These are phyloP conservation scores for Gortyna flavago DNA, from an alignment of 2,888 invertebrate species.

Conservation along the genomic window DNA sequence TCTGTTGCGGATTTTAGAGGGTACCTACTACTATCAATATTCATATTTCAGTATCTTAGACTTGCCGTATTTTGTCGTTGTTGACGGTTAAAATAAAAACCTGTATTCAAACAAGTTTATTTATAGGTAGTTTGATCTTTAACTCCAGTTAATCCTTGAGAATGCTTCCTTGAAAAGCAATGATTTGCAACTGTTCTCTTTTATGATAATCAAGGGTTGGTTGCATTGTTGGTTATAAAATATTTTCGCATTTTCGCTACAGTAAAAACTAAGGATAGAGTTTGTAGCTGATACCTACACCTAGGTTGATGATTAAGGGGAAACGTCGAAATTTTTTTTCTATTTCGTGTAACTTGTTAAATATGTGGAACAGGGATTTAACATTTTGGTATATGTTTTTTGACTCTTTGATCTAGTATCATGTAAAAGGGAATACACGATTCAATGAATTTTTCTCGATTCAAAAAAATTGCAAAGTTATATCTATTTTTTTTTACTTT, in stretches of 20 bases:
- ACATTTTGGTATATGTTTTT: too few species aligned
- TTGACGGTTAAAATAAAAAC: conserved; percentile 13
- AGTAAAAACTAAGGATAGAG: background rate
- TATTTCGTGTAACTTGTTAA: too few species aligned
- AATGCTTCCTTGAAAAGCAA: background rate
- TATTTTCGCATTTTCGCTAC: background rate
- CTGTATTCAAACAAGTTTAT: too few species aligned
- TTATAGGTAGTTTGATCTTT: background rate
- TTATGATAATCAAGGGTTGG: background rate
- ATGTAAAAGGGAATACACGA: too few species aligned
- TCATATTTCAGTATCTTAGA: conserved; percentile 13
- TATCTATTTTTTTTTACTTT: too few species aligned
- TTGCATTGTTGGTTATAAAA: too few species aligned
- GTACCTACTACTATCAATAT: conserved; percentile 16
- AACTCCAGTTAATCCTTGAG: background rate
- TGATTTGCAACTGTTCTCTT: background rate
- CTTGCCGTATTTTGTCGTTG: conserved; percentile 2
- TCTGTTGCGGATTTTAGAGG: conserved; percentile 25
- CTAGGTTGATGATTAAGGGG: background rate
- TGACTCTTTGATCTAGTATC: too few species aligned
- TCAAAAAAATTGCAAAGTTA: too few species aligned
- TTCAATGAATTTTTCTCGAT: too few species aligned
- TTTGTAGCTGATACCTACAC: background rate
- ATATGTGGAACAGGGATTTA: too few species aligned
- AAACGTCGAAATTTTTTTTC: too few species aligned